Conservation (phyloP, 2,888 invertebrate genomes). For the Eupithecia tripunctaria region DNA sequence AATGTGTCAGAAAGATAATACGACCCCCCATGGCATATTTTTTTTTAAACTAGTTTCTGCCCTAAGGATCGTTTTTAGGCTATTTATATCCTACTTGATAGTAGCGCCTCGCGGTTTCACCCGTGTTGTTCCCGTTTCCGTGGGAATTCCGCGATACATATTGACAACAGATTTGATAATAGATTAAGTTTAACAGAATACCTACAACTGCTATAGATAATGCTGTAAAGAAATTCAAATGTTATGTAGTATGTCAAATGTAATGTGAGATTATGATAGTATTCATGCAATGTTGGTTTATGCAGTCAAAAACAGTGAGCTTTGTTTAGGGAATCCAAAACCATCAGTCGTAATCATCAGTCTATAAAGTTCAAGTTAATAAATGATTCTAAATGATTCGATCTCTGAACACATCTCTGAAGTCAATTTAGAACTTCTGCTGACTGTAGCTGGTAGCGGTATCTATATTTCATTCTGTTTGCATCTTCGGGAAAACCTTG, state of each 20-base stretch:
- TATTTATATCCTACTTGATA: no score
- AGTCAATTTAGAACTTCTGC: conserved; percentile 36
- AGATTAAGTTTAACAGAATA: no score
- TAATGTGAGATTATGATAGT: not conserved
- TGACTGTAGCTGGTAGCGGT: conserved; percentile 52
- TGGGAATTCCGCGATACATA: no score
- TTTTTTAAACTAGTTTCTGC: not conserved
- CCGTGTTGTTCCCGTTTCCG: no score
- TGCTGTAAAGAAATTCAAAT: no score
- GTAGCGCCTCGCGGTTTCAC: no score
- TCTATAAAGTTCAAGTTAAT: no score
- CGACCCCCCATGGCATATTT: conserved; percentile 7
- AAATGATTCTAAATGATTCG: no score
- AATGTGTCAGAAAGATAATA: not conserved
- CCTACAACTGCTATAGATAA: no score
- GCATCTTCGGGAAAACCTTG: conserved; percentile 72
- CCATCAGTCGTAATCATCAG: not conserved
- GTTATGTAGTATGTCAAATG: no score
- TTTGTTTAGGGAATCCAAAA: not conserved
- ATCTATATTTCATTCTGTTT: conserved; percentile 61
- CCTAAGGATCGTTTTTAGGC: no score
- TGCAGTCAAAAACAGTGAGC: not conserved
- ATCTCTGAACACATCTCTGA: not conserved
- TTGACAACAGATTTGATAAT: no score
- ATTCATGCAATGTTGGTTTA: not conserved